Evolutionary conservation across 2,797 vertebrate species (phyloP).

Genomic region (Borostomias antarcticus): DNA sequence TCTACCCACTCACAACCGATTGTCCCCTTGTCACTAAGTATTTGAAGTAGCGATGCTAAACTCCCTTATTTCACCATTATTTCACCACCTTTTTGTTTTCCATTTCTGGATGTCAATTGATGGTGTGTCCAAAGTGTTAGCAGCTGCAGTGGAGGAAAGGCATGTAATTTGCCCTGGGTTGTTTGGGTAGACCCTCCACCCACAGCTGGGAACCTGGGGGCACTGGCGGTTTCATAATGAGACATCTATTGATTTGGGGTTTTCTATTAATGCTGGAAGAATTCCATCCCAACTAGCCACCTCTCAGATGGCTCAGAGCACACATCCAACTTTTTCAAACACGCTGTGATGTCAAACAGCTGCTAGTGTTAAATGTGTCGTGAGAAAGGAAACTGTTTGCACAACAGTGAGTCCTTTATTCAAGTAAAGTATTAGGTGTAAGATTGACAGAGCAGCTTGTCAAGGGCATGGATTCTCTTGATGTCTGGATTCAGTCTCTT

Average conservation of each 20-base stretch:
- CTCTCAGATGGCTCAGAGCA: conserved; percentile 50
- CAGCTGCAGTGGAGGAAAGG: conserved; percentile 59
- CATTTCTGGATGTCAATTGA: conserved; percentile 29
- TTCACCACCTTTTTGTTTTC: conserved; percentile 6
- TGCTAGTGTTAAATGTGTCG: conserved; percentile 16
- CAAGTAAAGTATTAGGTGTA: not conserved
- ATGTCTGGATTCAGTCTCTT: no score
- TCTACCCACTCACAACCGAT: no score
- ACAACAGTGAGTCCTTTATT: not conserved
- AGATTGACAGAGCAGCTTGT: not conserved
- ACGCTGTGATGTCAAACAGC: conserved; percentile 6
- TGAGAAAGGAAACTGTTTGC: conserved; percentile 22
- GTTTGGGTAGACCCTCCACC: conserved; percentile 57
- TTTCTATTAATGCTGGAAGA: conserved; percentile 66
- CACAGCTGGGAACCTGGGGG: conserved; percentile 59
- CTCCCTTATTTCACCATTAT: not conserved
- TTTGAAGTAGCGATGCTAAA: not conserved
- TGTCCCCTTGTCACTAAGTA: not conserved
- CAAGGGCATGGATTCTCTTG: no score
- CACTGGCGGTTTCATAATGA: conserved; percentile 61
- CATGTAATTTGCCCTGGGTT: conserved; percentile 58
- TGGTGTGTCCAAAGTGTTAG: conserved; percentile 45
- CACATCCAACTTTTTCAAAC: conserved; percentile 33
- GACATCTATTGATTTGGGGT: conserved; percentile 64
- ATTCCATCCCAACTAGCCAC: conserved; percentile 63